These are phyloP conservation scores for Alaudala cheleensis DNA, from an alignment of 2,113 vertebrate genomes.

Conservation along the genomic window DNA sequence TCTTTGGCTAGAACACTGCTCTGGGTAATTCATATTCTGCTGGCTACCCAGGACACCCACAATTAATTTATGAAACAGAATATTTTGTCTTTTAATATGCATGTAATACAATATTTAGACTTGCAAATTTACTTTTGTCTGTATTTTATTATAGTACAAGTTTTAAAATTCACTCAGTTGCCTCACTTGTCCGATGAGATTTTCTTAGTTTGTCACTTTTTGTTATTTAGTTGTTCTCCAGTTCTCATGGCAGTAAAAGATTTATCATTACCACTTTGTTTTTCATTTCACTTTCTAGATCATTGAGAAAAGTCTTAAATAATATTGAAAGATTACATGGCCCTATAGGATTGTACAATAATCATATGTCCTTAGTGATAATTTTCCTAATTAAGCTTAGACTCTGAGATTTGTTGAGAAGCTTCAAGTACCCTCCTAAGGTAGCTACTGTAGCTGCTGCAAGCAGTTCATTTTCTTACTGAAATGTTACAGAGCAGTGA, in stretches of 20 bases:
- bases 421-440: background rate
- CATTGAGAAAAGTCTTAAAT: background rate
- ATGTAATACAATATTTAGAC: constrained; percentile 31
- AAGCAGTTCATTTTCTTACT: background rate
- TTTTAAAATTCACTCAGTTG: constrained; percentile 31
- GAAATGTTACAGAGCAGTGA: background rate
- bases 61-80: constrained; percentile 4
- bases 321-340: background rate
- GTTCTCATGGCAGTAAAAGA: background rate
- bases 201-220: background rate
- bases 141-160: background rate
- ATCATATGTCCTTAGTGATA: background rate
- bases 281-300: background rate
- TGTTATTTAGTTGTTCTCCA: background rate
- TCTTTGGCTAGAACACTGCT: background rate
- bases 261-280: background rate
- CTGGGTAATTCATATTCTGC: constrained; percentile 11
- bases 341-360: background rate
- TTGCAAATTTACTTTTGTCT: constrained; percentile 31
- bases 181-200: background rate
- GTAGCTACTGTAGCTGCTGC: background rate
- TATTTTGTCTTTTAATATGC: constrained; percentile 32
- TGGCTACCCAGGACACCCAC: background rate
- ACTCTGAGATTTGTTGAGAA: background rate
- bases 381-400: background rate